Evolutionary conservation across 1,140 invertebrate species (phyloP).

Genomic region (Ylistrum balloti): DNA sequence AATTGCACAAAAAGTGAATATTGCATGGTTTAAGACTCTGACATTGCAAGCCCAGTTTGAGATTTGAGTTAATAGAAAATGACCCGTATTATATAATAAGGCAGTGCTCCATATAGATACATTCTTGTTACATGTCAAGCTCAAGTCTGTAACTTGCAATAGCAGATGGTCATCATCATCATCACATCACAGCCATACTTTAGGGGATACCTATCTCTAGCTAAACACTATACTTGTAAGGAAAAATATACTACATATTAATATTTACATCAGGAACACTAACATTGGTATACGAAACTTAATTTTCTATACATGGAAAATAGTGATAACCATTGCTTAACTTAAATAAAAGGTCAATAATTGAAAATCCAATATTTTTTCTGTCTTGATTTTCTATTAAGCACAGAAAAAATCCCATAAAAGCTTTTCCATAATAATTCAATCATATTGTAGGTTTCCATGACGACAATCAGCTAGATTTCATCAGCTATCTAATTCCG

Average conservation of each 20-base stretch:
- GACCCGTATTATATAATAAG: conserved; percentile 35
- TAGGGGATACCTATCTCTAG: background rate
- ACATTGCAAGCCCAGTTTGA: conserved; percentile 37
- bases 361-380: conserved; percentile 28
- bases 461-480: conserved; percentile 18
- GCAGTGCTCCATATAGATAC: conserved; percentile 37
- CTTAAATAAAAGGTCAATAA: background rate
- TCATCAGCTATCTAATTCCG: conserved; percentile 16
- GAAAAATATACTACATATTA: conserved; percentile 14
- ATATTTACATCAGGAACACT: background rate
- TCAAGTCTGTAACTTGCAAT: conserved; percentile 34
- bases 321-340: background rate
- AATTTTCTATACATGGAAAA: background rate
- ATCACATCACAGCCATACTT: conserved; percentile 27
- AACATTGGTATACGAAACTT: conserved; percentile 1
- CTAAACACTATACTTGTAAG: background rate
- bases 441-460: conserved; percentile 35
- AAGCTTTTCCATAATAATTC: conserved; percentile 35
- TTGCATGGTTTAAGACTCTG: conserved; percentile 38
- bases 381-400: conserved; percentile 27
- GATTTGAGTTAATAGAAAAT: conserved; percentile 30
- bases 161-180: conserved; percentile 17
- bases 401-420: background rate
- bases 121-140: conserved; percentile 29
- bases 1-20: conserved; percentile 40